phyloP scores from a whole-genome alignment of 2,888 invertebrate genomes.

The Temnothorax unifasciatus region DNA sequence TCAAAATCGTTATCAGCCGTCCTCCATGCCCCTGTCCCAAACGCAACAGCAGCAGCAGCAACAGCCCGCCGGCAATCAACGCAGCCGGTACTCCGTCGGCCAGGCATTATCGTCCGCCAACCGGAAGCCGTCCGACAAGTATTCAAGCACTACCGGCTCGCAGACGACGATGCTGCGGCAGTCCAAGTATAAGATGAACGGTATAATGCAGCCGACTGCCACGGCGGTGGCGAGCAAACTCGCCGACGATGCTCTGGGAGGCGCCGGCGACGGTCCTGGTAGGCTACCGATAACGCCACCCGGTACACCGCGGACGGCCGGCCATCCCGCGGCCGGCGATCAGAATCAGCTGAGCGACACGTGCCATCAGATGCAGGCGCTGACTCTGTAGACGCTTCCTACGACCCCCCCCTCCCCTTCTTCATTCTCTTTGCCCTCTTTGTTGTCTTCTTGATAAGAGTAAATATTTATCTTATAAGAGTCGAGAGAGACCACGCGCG shows the following conservation, averaged over 20 bases:
- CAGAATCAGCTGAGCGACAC: constrained; percentile 81
- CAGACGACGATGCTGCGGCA: constrained; percentile 78
- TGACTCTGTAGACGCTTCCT: constrained; percentile 78
- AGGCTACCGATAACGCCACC: constrained; percentile 83
- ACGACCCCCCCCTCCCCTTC: constrained; percentile 16
- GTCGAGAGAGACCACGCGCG: constrained; percentile 28
- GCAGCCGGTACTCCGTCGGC: constrained; percentile 72
- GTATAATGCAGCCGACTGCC: constrained; percentile 74
- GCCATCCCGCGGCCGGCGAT: constrained; percentile 72
- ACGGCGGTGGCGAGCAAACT: constrained; percentile 68
- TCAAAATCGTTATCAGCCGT: constrained; percentile 79
- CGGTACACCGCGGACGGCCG: constrained; percentile 79
- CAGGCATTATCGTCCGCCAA: constrained; percentile 61
- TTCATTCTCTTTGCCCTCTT: constrained; percentile 44
- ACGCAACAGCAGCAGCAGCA: constrained; percentile 74
- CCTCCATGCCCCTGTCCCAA: constrained; percentile 71
- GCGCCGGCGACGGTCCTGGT: constrained; percentile 82
- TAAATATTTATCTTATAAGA: constrained; percentile 32
- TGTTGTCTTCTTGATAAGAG: constrained; percentile 48
- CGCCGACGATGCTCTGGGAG: constrained; percentile 80
- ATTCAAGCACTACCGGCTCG: constrained; percentile 67
- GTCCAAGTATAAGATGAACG: constrained; percentile 82
- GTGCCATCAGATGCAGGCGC: constrained; percentile 85
- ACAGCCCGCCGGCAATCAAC: constrained; percentile 71
- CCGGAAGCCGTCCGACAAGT: constrained; percentile 76